A percentile compares a stretch with the other conserved stretches of the same genome.
Conservation (phyloP, 1,140 invertebrate genomes). For the Drosophila miranda region DNA sequence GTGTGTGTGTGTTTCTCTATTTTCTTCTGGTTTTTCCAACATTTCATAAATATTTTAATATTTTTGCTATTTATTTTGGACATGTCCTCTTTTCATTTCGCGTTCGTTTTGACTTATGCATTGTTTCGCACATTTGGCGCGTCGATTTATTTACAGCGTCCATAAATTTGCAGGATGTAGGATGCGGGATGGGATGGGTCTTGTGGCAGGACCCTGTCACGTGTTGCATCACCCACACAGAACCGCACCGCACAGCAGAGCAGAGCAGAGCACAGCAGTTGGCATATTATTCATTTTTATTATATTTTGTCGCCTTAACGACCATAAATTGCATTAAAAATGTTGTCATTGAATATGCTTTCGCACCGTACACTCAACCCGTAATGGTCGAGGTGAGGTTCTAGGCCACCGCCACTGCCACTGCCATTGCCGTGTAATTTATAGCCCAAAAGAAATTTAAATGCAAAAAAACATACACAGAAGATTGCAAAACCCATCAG, state of each 20-base stretch:
- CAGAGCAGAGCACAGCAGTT: conserved; percentile 47
- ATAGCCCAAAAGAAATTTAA: conserved; percentile 31
- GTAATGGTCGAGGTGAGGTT: neutral
- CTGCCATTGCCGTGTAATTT: conserved; percentile 30
- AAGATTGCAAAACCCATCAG: conserved; percentile 3
- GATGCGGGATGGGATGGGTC: conserved; percentile 22
- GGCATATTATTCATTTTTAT: conserved; percentile 81
- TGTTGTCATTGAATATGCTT: conserved; percentile 71
- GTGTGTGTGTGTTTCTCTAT: neutral
- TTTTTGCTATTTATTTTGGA: conserved; percentile 21
- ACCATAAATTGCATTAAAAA: conserved; percentile 81
- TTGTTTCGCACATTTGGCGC: conserved; percentile 77
- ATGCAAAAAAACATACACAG: conserved; percentile 23
- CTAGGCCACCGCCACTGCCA: conserved; percentile 8
- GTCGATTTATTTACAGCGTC: conserved; percentile 72
- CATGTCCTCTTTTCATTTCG: conserved; percentile 32
- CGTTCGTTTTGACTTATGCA: conserved; percentile 65
- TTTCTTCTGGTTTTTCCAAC: neutral
- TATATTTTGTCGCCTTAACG: conserved; percentile 81
- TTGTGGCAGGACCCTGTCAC: conserved; percentile 69
- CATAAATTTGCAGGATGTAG: conserved; percentile 62
- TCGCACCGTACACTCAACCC: neutral
- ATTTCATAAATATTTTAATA: conserved; percentile 41
- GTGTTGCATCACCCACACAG: conserved; percentile 57
- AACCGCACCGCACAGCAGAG: conserved; percentile 15